phyloP scores from a whole-genome alignment of 2,888 invertebrate genomes.

The Eristalinus sepulchralis region DNA sequence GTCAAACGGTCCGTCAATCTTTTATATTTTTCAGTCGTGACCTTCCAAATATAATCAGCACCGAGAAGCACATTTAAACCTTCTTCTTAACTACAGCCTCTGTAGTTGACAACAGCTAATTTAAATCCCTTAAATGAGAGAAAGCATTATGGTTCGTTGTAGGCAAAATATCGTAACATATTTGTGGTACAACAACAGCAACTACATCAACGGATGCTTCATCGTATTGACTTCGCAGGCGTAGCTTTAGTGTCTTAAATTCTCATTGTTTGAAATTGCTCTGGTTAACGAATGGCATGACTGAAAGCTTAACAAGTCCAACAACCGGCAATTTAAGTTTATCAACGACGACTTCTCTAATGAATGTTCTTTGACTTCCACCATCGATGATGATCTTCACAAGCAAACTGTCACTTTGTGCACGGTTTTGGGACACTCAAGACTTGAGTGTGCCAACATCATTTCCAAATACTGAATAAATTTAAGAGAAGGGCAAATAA shows the following conservation, averaged over 20 bases:
- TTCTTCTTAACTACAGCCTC: no score
- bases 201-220: not conserved
- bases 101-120: no score
- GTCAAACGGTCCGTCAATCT: not conserved
- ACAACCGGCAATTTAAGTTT: not conserved
- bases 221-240: not conserved
- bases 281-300: not conserved
- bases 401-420: not conserved
- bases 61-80: not conserved
- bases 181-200: not conserved
- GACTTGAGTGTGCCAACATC: no score
- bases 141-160: not conserved
- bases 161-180: not conserved
- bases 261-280: not conserved
- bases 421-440: no score
- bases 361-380: not conserved
- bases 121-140: not conserved
- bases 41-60: not conserved
- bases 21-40: not conserved
- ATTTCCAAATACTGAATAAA: no score
- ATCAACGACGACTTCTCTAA: not conserved
- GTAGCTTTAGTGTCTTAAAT: not conserved
- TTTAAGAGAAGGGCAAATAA: no score
- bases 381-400: conserved; percentile 8
- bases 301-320: not conserved